Evolutionary conservation across 1,140 invertebrate species (phyloP).

Genomic region (Teleogryllus occipitalis): DNA sequence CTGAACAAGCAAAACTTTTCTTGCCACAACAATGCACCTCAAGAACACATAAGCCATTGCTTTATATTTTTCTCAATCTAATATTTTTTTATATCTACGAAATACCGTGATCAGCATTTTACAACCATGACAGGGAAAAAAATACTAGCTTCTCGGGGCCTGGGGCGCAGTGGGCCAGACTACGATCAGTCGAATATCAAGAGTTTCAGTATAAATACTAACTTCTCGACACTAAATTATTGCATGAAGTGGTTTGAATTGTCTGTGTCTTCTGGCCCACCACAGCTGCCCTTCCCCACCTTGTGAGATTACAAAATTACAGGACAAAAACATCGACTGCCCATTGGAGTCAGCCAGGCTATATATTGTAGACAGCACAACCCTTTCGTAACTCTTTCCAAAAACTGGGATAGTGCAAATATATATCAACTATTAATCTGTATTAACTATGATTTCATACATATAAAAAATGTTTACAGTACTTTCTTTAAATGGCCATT

Average conservation of each 20-base stretch:
- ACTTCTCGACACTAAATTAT: constrained; percentile 13
- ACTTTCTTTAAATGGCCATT: constrained; percentile 22
- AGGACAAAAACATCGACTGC: constrained; percentile 3
- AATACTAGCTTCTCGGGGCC: constrained; percentile 10
- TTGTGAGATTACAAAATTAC: constrained; percentile 5
- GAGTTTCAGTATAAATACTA: constrained; percentile 16
- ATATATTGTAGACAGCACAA: constrained; percentile 5
- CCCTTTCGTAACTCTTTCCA: constrained; percentile 9
- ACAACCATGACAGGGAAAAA: constrained; percentile 12
- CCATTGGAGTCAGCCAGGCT: not conserved
- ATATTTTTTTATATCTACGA: constrained; percentile 21
- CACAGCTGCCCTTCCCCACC: not conserved
- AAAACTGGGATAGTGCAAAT: constrained; percentile 23
- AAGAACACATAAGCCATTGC: constrained; percentile 25
- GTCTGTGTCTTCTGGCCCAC: constrained; percentile 8
- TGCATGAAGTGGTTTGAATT: constrained; percentile 13
- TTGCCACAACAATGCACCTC: constrained; percentile 23
- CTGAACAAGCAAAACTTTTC: constrained; percentile 15
- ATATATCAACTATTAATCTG: constrained; percentile 18
- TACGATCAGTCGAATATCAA: constrained; percentile 15
- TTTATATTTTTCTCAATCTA: constrained; percentile 19
- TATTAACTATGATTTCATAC: constrained; percentile 12
- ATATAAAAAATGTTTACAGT: constrained; percentile 21
- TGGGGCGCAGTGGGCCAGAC: constrained; percentile 11
- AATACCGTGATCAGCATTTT: constrained; percentile 19